Conservation (phyloP, 1,140 invertebrate genomes). For the Drosophila serrata region DNA sequence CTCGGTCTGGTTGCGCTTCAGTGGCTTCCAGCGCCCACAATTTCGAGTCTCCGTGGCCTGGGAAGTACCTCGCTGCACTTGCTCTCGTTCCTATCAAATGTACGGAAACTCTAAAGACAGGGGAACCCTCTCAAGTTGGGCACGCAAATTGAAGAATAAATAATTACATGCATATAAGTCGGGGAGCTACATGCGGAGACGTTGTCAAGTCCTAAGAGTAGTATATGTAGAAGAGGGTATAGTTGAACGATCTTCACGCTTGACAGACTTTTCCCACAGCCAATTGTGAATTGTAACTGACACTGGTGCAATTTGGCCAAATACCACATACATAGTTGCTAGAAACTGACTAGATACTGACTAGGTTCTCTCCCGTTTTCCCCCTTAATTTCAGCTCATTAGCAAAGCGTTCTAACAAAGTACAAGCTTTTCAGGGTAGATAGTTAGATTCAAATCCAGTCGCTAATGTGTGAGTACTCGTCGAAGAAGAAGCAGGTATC, state of each 20-base stretch:
- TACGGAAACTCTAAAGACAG: slow-evolving; percentile 1
- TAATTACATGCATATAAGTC: slow-evolving; percentile 48
- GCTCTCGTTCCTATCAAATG: slow-evolving; percentile 57
- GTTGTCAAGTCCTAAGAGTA: slow-evolving; percentile 1
- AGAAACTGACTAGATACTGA: neutral
- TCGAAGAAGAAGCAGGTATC: slow-evolving; percentile 16
- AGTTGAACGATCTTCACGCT: slow-evolving; percentile 80
- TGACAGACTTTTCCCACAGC: slow-evolving; percentile 58
- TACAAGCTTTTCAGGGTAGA: slow-evolving; percentile 15
- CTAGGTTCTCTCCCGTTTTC: slow-evolving; percentile 5
- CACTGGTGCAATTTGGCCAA: slow-evolving; percentile 63
- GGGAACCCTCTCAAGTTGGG: slow-evolving; percentile 53
- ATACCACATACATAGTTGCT: slow-evolving; percentile 27
- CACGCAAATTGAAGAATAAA: slow-evolving; percentile 72
- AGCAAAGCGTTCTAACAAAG: slow-evolving; percentile 52
- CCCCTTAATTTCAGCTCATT: slow-evolving; percentile 59
- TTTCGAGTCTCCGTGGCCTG: slow-evolving; percentile 47
- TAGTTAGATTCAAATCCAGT: slow-evolving; percentile 39
- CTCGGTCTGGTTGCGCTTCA: slow-evolving; percentile 72
- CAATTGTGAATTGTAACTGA: slow-evolving; percentile 71
- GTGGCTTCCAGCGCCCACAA: slow-evolving; percentile 63
- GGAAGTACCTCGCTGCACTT: slow-evolving; percentile 55
- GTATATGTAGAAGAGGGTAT: slow-evolving; percentile 37
- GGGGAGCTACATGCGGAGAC: slow-evolving; percentile 4
- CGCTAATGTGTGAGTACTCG: slow-evolving; percentile 61